Conservation (phyloP, 2,797 vertebrate species). For the Taeniopygia guttata region DNA sequence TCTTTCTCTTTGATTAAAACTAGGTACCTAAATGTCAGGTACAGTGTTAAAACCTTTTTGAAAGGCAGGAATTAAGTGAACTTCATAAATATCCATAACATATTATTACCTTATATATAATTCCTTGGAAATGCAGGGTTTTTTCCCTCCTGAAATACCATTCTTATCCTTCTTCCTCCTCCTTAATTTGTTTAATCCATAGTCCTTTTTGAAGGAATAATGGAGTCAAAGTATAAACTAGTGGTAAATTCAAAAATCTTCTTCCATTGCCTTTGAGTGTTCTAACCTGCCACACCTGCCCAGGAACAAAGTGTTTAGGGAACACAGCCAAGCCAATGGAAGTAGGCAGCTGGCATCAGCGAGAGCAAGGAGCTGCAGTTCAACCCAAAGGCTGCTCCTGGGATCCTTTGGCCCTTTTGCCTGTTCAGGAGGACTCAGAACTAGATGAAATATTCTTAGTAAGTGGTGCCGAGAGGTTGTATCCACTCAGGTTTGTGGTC, state of each 20-base stretch:
- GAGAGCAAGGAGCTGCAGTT: background rate
- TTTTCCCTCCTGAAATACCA: background rate
- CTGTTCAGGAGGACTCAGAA: background rate
- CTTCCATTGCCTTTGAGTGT: background rate
- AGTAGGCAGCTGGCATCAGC: background rate
- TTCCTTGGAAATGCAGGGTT: background rate
- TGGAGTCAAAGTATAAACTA: background rate
- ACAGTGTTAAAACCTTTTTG: background rate
- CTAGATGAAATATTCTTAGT: background rate
- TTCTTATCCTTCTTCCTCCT: background rate
- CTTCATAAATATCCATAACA: background rate
- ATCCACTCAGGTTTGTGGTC: fast-evolving
- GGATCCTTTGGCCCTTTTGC: background rate
- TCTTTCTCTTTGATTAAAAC: background rate
- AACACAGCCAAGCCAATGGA: background rate
- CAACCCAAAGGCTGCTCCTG: background rate
- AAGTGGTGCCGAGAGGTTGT: background rate
- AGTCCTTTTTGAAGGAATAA: background rate
- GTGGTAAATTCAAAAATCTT: background rate
- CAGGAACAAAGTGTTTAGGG: background rate
- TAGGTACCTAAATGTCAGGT: background rate
- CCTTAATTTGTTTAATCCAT: background rate
- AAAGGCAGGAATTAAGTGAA: background rate
- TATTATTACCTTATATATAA: background rate
- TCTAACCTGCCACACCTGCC: background rate